A percentile compares a stretch with the other conserved stretches of the same genome.
phyloP scores from a whole-genome alignment of 2,113 vertebrate genomes.

The Coryphaenoides rupestris region DNA sequence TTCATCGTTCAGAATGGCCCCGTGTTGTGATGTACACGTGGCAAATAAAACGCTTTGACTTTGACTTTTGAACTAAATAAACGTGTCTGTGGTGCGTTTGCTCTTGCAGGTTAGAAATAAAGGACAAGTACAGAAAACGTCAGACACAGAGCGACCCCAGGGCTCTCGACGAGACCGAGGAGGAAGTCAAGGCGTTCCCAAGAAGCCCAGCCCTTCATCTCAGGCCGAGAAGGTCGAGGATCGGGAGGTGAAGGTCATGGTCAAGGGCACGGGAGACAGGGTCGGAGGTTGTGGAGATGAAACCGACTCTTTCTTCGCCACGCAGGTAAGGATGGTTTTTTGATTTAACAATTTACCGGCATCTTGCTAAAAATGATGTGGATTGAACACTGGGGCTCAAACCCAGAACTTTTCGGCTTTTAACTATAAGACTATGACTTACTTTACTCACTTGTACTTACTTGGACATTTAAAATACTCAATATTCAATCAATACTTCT shows the following conservation, averaged over 20 bases:
- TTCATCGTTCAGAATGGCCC: too few species aligned
- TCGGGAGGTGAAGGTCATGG: constrained; percentile 25
- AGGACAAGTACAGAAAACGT: constrained; percentile 50
- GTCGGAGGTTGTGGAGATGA: background rate
- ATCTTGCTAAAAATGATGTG: background rate
- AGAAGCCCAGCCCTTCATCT: constrained; percentile 11
- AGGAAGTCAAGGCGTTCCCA: background rate
- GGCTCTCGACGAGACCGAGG: background rate
- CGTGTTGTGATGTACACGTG: too few species aligned
- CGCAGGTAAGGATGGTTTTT: constrained; percentile 70
- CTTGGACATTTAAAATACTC: too few species aligned
- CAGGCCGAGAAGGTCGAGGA: constrained; percentile 24
- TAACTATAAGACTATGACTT: too few species aligned
- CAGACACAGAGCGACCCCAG: constrained; percentile 13
- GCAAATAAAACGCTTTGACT: too few species aligned
- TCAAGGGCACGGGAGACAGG: background rate
- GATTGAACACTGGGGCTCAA: too few species aligned
- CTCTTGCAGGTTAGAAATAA: constrained; percentile 59
- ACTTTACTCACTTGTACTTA: too few species aligned
- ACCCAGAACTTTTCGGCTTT: too few species aligned
- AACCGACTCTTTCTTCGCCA: constrained; percentile 75
- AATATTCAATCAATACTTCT: too few species aligned
- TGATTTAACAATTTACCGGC: background rate
- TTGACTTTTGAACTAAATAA: too few species aligned
- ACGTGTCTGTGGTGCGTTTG: background rate